phyloP scores from a whole-genome alignment of 2,888 invertebrate genomes.

The Anorthoa munda region DNA sequence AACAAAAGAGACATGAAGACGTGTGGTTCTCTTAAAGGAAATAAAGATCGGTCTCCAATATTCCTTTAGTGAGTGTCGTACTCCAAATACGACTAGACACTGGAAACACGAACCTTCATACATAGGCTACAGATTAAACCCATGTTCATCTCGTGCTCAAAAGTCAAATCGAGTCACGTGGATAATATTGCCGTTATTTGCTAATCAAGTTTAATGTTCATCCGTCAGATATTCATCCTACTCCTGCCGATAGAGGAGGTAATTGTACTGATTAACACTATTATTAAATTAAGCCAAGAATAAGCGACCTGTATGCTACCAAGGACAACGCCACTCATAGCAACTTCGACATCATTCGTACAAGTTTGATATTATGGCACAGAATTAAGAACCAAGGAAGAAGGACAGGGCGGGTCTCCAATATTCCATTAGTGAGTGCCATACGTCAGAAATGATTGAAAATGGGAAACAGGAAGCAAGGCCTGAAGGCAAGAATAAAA shows the following conservation, averaged over 20 bases:
- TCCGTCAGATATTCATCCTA: constrained; percentile 23
- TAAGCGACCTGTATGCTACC: not conserved
- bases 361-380: too few species aligned
- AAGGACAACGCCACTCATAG: not conserved
- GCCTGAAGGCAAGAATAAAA: not conserved
- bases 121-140: not conserved
- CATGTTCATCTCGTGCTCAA: not conserved
- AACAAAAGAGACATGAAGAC: not conserved
- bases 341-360: too few species aligned
- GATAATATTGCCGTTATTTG: constrained; percentile 45
- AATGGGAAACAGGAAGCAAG: not conserved
- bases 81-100: not conserved
- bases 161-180: constrained; percentile 12
- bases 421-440: not conserved
- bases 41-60: too few species aligned
- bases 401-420: too few species aligned
- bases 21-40: not conserved
- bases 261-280: too few species aligned
- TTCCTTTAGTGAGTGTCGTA: not conserved
- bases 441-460: not conserved
- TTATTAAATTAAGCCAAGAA: not conserved
- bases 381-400: not conserved
- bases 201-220: constrained; percentile 34
- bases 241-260: constrained; percentile 26
- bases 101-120: not conserved